phyloP scores from a whole-genome alignment of 2,797 vertebrate species.

The Choloepus didactylus region DNA sequence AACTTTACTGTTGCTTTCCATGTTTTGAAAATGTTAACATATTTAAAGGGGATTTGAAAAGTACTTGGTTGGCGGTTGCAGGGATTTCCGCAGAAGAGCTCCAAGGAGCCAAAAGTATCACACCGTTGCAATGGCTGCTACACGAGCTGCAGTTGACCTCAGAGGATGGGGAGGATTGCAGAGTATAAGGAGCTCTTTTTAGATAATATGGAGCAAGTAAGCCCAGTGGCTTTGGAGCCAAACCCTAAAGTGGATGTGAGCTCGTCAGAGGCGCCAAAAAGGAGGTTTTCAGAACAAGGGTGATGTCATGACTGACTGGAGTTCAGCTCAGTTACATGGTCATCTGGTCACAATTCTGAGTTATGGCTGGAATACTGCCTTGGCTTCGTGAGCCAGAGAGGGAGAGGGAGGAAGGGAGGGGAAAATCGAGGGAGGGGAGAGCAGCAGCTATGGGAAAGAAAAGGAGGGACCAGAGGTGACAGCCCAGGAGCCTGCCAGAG shows the following conservation, averaged over 20 bases:
- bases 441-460: not conserved
- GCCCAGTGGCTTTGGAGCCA: conserved; percentile 86
- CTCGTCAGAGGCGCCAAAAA: conserved; percentile 81
- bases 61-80: conserved; percentile 70
- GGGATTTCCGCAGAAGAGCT: conserved; percentile 80
- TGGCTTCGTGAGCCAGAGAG: conserved; percentile 76
- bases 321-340: conserved; percentile 86
- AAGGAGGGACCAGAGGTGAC: not conserved
- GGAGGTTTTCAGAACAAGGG: conserved; percentile 80
- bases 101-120: conserved; percentile 82
- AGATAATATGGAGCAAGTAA: conserved; percentile 85
- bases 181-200: conserved; percentile 80
- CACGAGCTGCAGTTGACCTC: conserved; percentile 79
- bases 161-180: conserved; percentile 81
- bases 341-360: conserved; percentile 87
- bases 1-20: conserved; percentile 72
- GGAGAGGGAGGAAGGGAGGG: too few relatives aligned
- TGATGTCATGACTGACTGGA: conserved; percentile 87
- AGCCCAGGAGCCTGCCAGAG: not conserved
- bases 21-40: conserved; percentile 76
- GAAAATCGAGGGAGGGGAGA: not conserved
- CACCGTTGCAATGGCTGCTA: conserved; percentile 73
- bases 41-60: conserved; percentile 76
- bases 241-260: conserved; percentile 85
- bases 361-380: conserved; percentile 82